phyloP scores from a whole-genome alignment of 2,888 invertebrate species.

The Merodon equestris region DNA sequence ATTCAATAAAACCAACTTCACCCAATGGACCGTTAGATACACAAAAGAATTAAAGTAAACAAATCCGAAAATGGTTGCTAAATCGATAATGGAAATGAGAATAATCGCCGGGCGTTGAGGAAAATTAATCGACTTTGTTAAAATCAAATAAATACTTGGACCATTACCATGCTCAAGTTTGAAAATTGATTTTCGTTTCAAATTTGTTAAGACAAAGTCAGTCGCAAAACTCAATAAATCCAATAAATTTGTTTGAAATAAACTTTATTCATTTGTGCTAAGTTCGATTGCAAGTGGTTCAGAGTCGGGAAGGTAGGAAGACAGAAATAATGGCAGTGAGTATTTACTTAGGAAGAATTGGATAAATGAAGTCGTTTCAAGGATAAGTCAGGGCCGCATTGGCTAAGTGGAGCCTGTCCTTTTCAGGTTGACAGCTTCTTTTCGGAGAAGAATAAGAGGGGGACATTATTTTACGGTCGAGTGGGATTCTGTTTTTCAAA shows the following conservation, averaged over 20 bases:
- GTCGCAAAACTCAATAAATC: slow-evolving; percentile 28
- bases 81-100: too few relatives aligned
- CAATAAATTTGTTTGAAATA: slow-evolving; percentile 37
- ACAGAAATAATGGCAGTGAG: too few relatives aligned
- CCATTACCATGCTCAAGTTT: slow-evolving; percentile 23
- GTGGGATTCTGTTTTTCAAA: too few relatives aligned
- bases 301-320: too few relatives aligned
- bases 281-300: too few relatives aligned
- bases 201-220: slow-evolving; percentile 12
- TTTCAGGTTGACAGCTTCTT: too few relatives aligned
- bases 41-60: background rate
- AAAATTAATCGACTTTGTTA: slow-evolving; percentile 60
- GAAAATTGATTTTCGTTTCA: slow-evolving; percentile 21
- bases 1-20: background rate
- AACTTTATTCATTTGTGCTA: slow-evolving; percentile 44
- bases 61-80: background rate
- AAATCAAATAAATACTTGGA: slow-evolving; percentile 49
- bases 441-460: too few relatives aligned
- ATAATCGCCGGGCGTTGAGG: background rate
- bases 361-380: too few relatives aligned
- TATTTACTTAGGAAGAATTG: too few relatives aligned
- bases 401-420: too few relatives aligned
- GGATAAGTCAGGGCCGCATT: too few relatives aligned
- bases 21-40: background rate
- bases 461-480: too few relatives aligned